Percentiles rank a stretch among this genome's conserved stretches.
These are phyloP conservation scores for Herminia tarsipennalis DNA, from an alignment of 2,888 invertebrate genomes.

Conservation along the genomic window DNA sequence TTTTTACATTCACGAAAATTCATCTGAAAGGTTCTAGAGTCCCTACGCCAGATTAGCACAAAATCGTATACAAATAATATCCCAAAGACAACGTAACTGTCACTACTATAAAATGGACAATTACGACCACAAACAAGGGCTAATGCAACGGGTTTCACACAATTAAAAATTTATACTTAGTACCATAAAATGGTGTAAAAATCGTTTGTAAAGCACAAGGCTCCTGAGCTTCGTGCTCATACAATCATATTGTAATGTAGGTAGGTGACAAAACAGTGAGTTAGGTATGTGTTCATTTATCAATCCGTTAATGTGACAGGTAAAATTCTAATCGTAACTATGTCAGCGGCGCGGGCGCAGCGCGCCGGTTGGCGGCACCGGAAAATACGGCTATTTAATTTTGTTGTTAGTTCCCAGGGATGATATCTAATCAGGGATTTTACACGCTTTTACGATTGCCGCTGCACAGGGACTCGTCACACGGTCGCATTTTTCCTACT, in stretches of 20 bases:
- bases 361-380: constrained; percentile 40
- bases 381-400: constrained; percentile 64
- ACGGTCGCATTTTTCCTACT: constrained; percentile 62
- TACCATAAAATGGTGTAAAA: no score
- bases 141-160: no score
- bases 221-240: no score
- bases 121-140: no score
- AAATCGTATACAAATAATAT: no score
- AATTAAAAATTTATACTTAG: no score
- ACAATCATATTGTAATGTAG: constrained; percentile 1
- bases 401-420: constrained; percentile 78
- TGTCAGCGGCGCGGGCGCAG: constrained; percentile 12
- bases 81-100: no score
- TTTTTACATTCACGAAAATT: no score
- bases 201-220: no score
- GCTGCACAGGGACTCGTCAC: constrained; percentile 53
- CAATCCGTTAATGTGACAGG: constrained; percentile 12
- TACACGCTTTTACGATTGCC: constrained; percentile 74
- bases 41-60: no score
- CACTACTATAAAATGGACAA: no score
- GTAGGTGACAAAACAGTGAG: not conserved
- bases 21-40: no score
- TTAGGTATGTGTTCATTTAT: constrained; percentile 7
- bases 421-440: constrained; percentile 80
- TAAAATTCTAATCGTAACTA: constrained; percentile 18